Evolutionary conservation across 2,888 invertebrate species (phyloP).

Genomic region (Apodemia duryi): DNA sequence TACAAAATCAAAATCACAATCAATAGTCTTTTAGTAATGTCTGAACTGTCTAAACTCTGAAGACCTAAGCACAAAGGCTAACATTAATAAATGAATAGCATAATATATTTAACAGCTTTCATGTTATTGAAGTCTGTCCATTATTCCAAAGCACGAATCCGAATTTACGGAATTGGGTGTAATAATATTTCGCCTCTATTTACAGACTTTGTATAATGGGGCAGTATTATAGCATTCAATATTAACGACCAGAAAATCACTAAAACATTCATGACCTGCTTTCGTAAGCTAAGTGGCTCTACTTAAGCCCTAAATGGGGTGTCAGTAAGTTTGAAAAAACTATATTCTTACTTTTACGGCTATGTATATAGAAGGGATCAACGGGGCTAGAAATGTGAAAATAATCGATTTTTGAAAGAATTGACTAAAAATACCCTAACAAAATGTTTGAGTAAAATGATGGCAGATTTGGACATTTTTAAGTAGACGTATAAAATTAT

Average conservation of each 20-base stretch:
- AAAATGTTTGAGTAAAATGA: too few species aligned
- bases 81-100: not conserved
- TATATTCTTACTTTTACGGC: too few species aligned
- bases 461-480: too few species aligned
- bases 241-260: not conserved
- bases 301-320: not conserved
- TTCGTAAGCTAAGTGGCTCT: not conserved
- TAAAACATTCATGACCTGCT: not conserved
- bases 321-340: too few species aligned
- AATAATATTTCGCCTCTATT: not conserved
- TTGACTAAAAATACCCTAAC: too few species aligned
- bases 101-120: not conserved
- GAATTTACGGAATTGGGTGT: not conserved
- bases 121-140: not conserved
- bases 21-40: too few species aligned
- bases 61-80: not conserved
- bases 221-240: not conserved
- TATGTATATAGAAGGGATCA: too few species aligned
- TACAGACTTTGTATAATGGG: not conserved
- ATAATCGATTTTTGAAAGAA: too few species aligned
- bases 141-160: constrained; percentile 1
- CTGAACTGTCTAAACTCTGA: not conserved
- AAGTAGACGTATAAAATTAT: too few species aligned
- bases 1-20: too few species aligned
- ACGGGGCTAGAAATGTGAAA: too few species aligned